phyloP scores from a whole-genome alignment of 2,888 invertebrate species.

The Drosophila dives region DNA sequence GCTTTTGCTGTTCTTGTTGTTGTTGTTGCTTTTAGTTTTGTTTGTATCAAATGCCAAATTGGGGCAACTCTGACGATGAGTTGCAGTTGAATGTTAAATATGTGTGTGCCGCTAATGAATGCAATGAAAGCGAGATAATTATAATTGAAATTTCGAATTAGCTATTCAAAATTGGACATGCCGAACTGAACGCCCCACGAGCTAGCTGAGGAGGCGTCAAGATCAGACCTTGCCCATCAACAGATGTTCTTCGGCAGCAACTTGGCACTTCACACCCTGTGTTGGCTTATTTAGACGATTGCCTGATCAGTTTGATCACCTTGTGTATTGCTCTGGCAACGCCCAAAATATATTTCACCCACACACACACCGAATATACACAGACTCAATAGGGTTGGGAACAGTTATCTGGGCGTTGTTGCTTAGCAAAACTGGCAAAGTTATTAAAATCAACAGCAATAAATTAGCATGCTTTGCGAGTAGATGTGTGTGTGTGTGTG shows the following conservation, averaged over 20 bases:
- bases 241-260: background rate
- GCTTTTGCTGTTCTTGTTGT: constrained; percentile 3
- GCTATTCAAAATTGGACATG: constrained; percentile 15
- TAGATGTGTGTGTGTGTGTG: constrained; percentile 6
- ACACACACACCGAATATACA: constrained; percentile 3
- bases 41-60: constrained; percentile 13
- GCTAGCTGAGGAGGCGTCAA: background rate
- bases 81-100: background rate
- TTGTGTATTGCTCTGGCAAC: constrained; percentile 13
- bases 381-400: constrained; percentile 53
- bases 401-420: constrained; percentile 60
- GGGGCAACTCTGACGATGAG: background rate
- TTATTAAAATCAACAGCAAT: constrained; percentile 78
- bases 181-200: constrained; percentile 10
- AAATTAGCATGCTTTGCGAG: constrained; percentile 74
- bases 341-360: background rate
- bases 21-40: constrained; percentile 2
- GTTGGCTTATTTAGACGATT: background rate
- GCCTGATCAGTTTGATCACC: background rate
- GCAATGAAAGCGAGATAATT: constrained; percentile 39
- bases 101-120: constrained; percentile 24
- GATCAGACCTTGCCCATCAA: background rate
- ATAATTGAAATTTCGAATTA: constrained; percentile 26
- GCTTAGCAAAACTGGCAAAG: constrained; percentile 53
- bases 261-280: background rate